Base-by-base conservation (phyloP, 2,888 invertebrate species). In the Ichneumoninae sp. region DNA sequence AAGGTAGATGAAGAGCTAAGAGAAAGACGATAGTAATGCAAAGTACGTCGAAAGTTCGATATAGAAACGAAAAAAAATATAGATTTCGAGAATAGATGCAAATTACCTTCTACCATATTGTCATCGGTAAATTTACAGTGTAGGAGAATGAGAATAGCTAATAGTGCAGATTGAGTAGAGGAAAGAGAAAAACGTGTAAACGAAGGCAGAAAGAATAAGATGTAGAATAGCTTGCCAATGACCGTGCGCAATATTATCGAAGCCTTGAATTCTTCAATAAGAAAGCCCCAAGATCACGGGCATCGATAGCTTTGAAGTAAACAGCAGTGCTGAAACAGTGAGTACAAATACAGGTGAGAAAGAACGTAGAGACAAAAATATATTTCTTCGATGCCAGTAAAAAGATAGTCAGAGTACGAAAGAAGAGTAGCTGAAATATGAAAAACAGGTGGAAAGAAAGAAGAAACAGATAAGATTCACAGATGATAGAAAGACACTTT, bases 391-490 rank as follows among this genome's bases (percentile, higher is more conserved):
- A 57, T 57, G 10, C 19, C 26, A 3, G 57, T 26, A 7, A 40
- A 36, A 22, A 30, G 16, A n/a, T 50, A 50, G 54, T 3, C 54
- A 22, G 54, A 36, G 71, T 54, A 13, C 5, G 57, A 22, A 10
- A 57, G 22, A 70, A 50, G 33, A 71, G 30, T 13, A 66, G 54
- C 47, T 66, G n/a, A 57, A 79, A 63, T 36, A 73, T 68, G 22
- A 50, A 77, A 40, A 68, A 74, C 44, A 85, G 65, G 65, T 44
- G 52, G 54, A 74, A 65, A 69, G 70, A 60, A 77, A 33, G n/a
- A 57, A 54, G 81, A 83, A 36, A 86, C 50, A 68, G 83, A 78
- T 60, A n/a, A 74, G 50, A 66, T 57, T 80, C 68, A 73, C 44
- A 81, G 66, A 22, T 57, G 36, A 68, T 54, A 69, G 66, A 78